Percentiles rank a stretch among this genome's conserved stretches.
Evolutionary conservation across 2,888 invertebrate species (phyloP).

Genomic region (Phanerotoma sp.): DNA sequence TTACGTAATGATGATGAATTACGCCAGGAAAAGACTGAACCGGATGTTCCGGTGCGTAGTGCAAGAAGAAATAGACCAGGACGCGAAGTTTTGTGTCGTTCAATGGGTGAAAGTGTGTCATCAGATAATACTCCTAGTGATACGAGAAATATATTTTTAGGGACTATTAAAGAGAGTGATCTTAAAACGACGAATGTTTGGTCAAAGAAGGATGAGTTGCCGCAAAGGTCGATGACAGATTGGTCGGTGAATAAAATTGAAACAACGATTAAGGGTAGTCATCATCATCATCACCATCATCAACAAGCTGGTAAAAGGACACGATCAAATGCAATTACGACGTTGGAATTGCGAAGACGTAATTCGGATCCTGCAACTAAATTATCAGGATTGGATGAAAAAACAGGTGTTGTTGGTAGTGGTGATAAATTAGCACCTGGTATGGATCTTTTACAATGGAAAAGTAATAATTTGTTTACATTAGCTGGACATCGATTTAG

Average conservation of each 20-base stretch:
- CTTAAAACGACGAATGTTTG: conserved; percentile 44
- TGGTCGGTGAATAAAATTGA: conserved; percentile 53
- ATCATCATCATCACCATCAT: too few species aligned
- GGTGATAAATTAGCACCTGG: conserved; percentile 60
- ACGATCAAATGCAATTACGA: conserved; percentile 54
- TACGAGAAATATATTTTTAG: conserved; percentile 48
- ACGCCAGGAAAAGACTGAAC: conserved; percentile 47
- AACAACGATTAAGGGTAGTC: conserved; percentile 37
- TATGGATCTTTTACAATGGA: conserved; percentile 64
- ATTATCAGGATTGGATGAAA: conserved; percentile 58
- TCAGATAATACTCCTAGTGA: conserved; percentile 40
- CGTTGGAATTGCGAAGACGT: conserved; percentile 64
- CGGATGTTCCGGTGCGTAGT: conserved; percentile 54
- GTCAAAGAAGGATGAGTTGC: conserved; percentile 43
- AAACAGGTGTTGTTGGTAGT: conserved; percentile 57
- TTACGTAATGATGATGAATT: conserved; percentile 17
- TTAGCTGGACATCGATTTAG: conserved; percentile 77
- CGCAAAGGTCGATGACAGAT: conserved; percentile 48
- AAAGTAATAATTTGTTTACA: conserved; percentile 64
- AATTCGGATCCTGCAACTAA: conserved; percentile 75
- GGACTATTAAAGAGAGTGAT: conserved; percentile 54
- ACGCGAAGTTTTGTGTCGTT: conserved; percentile 54
- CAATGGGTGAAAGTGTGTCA: conserved; percentile 54
- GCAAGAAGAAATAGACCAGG: conserved; percentile 52
- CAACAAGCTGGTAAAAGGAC: conserved; percentile 55